Evolutionary conservation across 2,888 invertebrate genomes (phyloP).

Genomic region (Doris montereyensis): DNA sequence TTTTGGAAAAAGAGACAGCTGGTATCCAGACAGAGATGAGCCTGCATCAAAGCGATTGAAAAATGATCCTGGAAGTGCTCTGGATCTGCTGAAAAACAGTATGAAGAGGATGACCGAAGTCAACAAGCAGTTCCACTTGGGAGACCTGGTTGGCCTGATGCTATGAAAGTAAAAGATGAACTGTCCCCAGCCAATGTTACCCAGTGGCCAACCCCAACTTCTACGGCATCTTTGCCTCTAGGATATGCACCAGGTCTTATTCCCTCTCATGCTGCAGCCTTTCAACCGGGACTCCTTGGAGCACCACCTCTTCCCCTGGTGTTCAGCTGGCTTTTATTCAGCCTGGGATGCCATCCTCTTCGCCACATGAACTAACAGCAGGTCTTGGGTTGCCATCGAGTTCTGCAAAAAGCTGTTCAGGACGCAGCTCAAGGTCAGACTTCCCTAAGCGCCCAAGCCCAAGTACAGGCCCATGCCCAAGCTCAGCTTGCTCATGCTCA

Average conservation of each 20-base stretch:
- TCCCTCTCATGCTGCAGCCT: slow-evolving; percentile 26
- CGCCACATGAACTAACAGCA: slow-evolving; percentile 30
- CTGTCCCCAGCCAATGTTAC: neutral
- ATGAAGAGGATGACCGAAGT: slow-evolving; percentile 56
- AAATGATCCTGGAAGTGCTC: slow-evolving; percentile 58
- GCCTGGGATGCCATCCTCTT: slow-evolving; percentile 38
- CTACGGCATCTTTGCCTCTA: slow-evolving; percentile 20
- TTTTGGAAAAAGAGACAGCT: slow-evolving; percentile 30
- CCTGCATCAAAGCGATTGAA: slow-evolving; percentile 55
- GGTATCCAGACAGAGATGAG: slow-evolving; percentile 44
- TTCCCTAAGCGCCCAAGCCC: slow-evolving; percentile 11
- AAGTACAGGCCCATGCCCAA: neutral
- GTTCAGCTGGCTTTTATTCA: slow-evolving; percentile 38
- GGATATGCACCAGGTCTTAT: slow-evolving; percentile 30
- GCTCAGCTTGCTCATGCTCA: neutral
- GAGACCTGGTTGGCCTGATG: slow-evolving; percentile 20
- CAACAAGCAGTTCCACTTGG: slow-evolving; percentile 32
- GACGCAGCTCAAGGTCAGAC: slow-evolving; percentile 19
- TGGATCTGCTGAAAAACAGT: slow-evolving; percentile 69
- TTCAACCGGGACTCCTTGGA: slow-evolving; percentile 38
- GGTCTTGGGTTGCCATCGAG: neutral
- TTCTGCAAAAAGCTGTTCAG: neutral
- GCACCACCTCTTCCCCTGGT: slow-evolving; percentile 33
- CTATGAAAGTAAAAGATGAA: slow-evolving; percentile 34
- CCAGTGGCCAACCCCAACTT: slow-evolving; percentile 29